Evolutionary conservation across 2,797 vertebrate genomes (phyloP).

Genomic region (Ibycter americanus): DNA sequence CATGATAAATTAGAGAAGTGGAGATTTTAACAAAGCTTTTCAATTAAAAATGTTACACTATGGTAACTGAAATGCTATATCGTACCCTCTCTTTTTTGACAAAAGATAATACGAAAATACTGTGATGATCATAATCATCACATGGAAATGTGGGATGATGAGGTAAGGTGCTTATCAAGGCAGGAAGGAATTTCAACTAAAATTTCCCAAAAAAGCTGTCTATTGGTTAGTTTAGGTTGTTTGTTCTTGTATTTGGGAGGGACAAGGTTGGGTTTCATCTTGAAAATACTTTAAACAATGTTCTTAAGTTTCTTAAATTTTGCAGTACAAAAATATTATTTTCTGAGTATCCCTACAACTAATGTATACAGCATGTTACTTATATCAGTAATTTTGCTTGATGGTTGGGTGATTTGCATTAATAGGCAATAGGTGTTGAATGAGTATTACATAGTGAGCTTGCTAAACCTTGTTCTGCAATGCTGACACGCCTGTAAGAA

Average conservation of each 20-base stretch:
- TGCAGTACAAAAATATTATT: neutral
- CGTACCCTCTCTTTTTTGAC: neutral
- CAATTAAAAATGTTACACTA: neutral
- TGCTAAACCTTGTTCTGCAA: neutral
- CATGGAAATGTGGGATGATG: neutral
- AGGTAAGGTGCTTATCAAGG: neutral
- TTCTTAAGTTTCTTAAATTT: neutral
- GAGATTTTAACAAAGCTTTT: neutral
- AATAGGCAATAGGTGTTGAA: neutral
- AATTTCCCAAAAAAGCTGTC: neutral
- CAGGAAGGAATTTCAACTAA: neutral
- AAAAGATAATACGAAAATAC: neutral
- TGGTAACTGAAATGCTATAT: neutral
- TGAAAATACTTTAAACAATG: neutral
- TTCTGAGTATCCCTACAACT: neutral
- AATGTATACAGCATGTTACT: neutral
- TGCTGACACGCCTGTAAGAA: neutral
- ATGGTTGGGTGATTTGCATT: neutral
- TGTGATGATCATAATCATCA: no score
- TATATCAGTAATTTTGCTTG: neutral
- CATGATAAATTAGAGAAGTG: neutral
- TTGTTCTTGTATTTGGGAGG: neutral
- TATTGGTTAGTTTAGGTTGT: neutral
- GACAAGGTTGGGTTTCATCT: neutral
- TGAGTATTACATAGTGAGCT: neutral